Conservation (phyloP, 2,888 invertebrate genomes). For the Bhutanitis thaidina region DNA sequence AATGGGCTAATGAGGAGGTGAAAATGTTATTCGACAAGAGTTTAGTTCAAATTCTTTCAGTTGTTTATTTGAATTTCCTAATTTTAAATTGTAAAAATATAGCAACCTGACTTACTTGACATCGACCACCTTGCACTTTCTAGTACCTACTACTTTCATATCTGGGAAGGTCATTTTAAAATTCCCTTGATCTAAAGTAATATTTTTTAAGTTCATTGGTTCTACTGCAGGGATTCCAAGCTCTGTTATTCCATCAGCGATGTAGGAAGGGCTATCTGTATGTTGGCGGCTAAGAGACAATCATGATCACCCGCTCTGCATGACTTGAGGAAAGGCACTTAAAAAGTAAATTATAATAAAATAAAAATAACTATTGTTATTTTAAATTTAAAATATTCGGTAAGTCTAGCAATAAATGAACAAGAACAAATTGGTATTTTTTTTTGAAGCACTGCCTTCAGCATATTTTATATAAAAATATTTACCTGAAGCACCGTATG, state of each 20-base stretch:
- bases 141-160: conserved; percentile 6
- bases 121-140: conserved; percentile 1
- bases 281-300: conserved; percentile 1
- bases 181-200: conserved; percentile 9
- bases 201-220: conserved; percentile 11
- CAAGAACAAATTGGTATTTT: too few species aligned
- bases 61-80: too few species aligned
- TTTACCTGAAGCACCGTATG: too few species aligned
- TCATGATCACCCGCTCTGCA: neutral
- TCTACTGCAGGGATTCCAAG: conserved; percentile 5
- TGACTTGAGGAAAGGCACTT: conserved; percentile 1
- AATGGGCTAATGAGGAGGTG: too few species aligned
- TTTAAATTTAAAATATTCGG: too few species aligned
- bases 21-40: too few species aligned
- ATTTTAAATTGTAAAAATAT: neutral
- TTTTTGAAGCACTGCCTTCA: neutral
- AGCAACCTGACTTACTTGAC: neutral
- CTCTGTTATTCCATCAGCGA: conserved; percentile 13
- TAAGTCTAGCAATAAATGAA: neutral
- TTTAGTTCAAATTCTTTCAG: too few species aligned
- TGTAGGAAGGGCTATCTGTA: conserved; percentile 3
- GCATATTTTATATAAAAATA: too few species aligned
- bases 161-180: conserved; percentile 1
- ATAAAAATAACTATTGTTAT: neutral
- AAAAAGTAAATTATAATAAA: neutral